These are phyloP conservation scores for Halictus rubicundus DNA, from an alignment of 1,140 invertebrate species.

Conservation along the genomic window DNA sequence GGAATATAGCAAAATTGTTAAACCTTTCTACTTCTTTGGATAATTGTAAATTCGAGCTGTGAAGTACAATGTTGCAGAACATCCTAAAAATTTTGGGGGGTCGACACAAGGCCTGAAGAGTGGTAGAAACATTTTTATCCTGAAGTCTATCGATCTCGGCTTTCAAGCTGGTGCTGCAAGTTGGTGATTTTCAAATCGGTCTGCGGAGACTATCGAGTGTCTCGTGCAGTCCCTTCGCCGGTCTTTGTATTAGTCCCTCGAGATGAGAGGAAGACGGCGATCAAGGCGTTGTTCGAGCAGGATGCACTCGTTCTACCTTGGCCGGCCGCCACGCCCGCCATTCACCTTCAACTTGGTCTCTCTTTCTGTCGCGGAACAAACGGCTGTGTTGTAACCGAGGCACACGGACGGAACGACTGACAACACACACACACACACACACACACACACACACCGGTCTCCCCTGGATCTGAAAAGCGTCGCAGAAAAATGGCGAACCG, in stretches of 20 bases:
- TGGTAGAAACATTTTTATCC: too few relatives aligned
- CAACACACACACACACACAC: neutral
- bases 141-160: too few relatives aligned
- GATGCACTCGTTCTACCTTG: slow-evolving; percentile 69
- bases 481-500: slow-evolving; percentile 38
- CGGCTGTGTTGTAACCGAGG: slow-evolving; percentile 33
- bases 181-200: too few relatives aligned
- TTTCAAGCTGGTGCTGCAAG: too few relatives aligned
- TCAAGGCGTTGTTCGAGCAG: slow-evolving; percentile 70
- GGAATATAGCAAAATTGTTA: too few relatives aligned
- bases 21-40: too few relatives aligned
- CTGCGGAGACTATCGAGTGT: too few relatives aligned
- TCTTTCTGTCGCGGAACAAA: slow-evolving; percentile 52
- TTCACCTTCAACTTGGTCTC: slow-evolving; percentile 76
- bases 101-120: too few relatives aligned
- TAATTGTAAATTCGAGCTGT: too few relatives aligned
- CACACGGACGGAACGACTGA: neutral
- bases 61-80: too few relatives aligned
- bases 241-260: slow-evolving; percentile 25
- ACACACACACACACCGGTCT: neutral
- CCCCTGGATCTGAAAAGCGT: neutral
- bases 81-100: too few relatives aligned
- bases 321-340: slow-evolving; percentile 72
- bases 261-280: slow-evolving; percentile 67
- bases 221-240: slow-evolving; percentile 25